phyloP scores from a whole-genome alignment of 2,888 invertebrate species.

The Malthinus seriepunctatus region DNA sequence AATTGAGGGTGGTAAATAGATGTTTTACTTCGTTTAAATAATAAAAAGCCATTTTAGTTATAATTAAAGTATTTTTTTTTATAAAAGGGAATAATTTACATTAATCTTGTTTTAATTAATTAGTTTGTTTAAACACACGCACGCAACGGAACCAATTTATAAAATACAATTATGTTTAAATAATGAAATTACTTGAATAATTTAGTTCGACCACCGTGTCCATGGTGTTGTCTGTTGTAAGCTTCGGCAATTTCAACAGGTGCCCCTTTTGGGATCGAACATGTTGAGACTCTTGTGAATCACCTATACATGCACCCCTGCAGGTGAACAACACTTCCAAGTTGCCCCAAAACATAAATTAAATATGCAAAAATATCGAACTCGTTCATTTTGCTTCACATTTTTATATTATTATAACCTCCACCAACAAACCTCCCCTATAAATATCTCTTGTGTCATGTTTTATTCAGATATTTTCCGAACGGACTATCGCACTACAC shows the following conservation, averaged over 20 bases:
- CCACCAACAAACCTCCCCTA: background rate
- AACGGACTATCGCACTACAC: slow-evolving; percentile 10
- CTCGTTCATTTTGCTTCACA: slow-evolving; percentile 9
- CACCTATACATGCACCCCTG: slow-evolving; percentile 14
- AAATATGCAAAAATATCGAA: slow-evolving; percentile 19
- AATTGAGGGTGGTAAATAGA: no score
- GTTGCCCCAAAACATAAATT: slow-evolving; percentile 10
- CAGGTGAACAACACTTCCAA: slow-evolving; percentile 18
- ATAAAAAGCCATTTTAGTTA: no score
- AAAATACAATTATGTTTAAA: slow-evolving; percentile 13
- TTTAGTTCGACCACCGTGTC: slow-evolving; percentile 16
- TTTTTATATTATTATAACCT: background rate
- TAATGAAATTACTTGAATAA: slow-evolving; percentile 18
- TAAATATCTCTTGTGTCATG: slow-evolving; percentile 4
- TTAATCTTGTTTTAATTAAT: slow-evolving; percentile 12
- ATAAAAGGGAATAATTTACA: background rate
- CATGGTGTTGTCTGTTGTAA: slow-evolving; percentile 27
- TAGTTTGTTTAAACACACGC: slow-evolving; percentile 1
- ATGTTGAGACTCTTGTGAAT: slow-evolving; percentile 13
- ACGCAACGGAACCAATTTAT: slow-evolving; percentile 9
- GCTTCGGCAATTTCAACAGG: slow-evolving; percentile 31
- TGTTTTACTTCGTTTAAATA: no score
- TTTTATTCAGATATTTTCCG: slow-evolving; percentile 16
- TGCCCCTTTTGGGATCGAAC: slow-evolving; percentile 25
- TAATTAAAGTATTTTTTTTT: no score